Conservation (phyloP, 2,888 invertebrate genomes). For the Caenorhabditis afra region DNA sequence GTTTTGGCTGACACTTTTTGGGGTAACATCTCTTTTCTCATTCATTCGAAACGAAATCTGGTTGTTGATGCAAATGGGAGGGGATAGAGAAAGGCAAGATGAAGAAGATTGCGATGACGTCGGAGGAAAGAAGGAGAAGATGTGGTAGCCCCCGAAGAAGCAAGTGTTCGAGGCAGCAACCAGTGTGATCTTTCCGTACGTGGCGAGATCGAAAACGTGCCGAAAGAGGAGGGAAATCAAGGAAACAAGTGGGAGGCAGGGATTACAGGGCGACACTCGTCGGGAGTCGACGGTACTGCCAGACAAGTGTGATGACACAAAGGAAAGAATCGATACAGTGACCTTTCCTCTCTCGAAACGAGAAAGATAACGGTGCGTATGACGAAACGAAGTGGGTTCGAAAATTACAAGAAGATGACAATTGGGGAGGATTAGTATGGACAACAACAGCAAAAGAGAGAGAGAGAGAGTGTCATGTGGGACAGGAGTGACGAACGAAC, state of each 20-base stretch:
- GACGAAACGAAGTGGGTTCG: neutral
- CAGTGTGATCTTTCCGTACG: constrained; percentile 5
- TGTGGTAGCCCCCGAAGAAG: neutral
- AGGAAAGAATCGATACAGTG: neutral
- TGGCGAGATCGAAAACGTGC: too few species aligned
- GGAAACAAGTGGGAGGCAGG: too few species aligned
- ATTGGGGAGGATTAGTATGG: neutral
- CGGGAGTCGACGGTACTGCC: too few species aligned
- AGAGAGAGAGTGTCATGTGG: constrained; percentile 33
- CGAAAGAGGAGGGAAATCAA: too few species aligned
- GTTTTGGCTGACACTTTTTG: constrained; percentile 2
- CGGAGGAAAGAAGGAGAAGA: neutral
- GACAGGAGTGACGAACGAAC: constrained; percentile 19
- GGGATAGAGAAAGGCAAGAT: constrained; percentile 6
- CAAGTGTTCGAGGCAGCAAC: neutral
- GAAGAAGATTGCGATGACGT: neutral
- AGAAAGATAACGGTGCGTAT: constrained; percentile 5
- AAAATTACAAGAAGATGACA: neutral
- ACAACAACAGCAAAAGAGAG: constrained; percentile 10
- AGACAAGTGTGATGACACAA: neutral
- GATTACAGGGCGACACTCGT: too few species aligned
- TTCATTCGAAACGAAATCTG: constrained; percentile 4
- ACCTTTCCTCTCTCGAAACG: neutral
- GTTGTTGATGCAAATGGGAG: neutral
- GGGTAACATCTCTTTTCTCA: neutral